Conservation (phyloP, 2,888 invertebrate species). For the Auanema sp. region DNA sequence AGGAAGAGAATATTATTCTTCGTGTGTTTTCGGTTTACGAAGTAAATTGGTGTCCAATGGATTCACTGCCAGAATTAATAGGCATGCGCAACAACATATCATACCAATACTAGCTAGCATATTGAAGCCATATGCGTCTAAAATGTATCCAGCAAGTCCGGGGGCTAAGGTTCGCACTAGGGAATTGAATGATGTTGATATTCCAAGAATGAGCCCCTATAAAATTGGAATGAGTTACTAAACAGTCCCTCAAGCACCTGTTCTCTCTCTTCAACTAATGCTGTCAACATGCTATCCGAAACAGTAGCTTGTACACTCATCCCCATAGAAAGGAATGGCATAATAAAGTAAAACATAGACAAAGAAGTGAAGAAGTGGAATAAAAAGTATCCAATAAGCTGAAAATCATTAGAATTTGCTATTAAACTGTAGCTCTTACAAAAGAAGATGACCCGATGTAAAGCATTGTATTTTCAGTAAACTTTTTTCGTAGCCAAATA, state of each 20-base stretch:
- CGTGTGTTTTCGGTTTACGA: no score
- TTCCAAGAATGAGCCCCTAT: slow-evolving; percentile 52
- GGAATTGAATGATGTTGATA: slow-evolving; percentile 45
- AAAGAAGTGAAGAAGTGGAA: slow-evolving; percentile 37
- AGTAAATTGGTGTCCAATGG: no score
- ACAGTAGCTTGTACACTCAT: slow-evolving; percentile 46
- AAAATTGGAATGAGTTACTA: slow-evolving; percentile 9
- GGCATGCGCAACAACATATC: not conserved
- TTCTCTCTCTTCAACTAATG: slow-evolving; percentile 45
- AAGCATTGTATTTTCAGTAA: slow-evolving; percentile 45
- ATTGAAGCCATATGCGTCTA: slow-evolving; percentile 40
- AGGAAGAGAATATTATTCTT: no score
- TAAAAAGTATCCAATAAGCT: slow-evolving; percentile 31
- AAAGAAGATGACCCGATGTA: slow-evolving; percentile 37
- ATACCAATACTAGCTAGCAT: slow-evolving; percentile 8
- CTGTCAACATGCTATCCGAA: slow-evolving; percentile 43
- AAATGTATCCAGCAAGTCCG: slow-evolving; percentile 38
- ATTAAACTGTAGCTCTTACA: slow-evolving; percentile 43
- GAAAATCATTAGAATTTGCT: slow-evolving; percentile 7
- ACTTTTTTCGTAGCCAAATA: slow-evolving; percentile 42
- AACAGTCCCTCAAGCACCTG: slow-evolving; percentile 24
- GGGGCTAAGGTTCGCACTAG: slow-evolving; percentile 46
- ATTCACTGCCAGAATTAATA: no score
- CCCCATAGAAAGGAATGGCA: slow-evolving; percentile 47
- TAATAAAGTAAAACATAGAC: slow-evolving; percentile 43